Conservation (phyloP, 1,140 invertebrate genomes). For the Cyclina sinensis region DNA sequence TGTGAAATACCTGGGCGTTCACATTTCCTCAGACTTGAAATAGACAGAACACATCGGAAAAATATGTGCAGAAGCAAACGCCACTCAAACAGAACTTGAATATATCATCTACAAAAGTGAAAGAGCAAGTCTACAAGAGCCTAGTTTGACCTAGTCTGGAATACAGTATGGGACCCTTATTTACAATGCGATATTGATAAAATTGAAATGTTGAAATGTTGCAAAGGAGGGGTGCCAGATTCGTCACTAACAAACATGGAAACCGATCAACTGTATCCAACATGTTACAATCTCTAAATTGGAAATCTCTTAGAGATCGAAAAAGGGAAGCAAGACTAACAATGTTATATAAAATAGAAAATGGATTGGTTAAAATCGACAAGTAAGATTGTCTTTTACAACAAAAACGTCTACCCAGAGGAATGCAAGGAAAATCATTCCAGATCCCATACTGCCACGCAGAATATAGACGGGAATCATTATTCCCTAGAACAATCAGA, state of each 20-base stretch:
- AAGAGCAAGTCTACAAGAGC: neutral
- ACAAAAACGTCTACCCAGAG: neutral
- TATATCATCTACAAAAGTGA: neutral
- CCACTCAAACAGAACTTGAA: neutral
- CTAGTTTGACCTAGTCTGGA: neutral
- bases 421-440: neutral
- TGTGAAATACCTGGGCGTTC: neutral
- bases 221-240: constrained; percentile 8
- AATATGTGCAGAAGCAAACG: neutral
- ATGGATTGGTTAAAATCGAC: neutral
- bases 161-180: neutral
- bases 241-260: neutral
- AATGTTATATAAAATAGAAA: constrained; percentile 22
- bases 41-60: neutral
- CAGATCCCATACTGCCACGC: neutral
- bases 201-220: constrained; percentile 9
- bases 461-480: neutral
- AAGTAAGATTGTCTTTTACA: neutral
- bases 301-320: neutral
- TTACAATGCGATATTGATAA: neutral
- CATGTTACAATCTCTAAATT: neutral
- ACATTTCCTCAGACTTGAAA: neutral
- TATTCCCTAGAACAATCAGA: neutral
- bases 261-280: neutral
- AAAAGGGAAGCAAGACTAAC: neutral